Percentiles rank a stretch among this genome's conserved stretches.
Evolutionary conservation across 1,140 invertebrate species (phyloP).

Genomic region (Steinernema khuongi): DNA sequence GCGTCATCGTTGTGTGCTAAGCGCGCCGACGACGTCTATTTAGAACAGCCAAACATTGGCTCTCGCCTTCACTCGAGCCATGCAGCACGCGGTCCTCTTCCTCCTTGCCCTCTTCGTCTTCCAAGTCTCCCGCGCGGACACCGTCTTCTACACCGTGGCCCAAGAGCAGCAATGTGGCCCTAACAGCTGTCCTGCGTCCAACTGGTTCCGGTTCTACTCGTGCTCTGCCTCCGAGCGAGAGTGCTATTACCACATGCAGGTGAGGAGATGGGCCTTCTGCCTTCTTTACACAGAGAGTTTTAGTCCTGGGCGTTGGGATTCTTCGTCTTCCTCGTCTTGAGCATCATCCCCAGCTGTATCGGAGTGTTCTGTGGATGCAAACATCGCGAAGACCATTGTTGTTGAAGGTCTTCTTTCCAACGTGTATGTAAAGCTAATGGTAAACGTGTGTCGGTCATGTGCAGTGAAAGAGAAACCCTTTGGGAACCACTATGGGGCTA

Average conservation of each 20-base stretch:
- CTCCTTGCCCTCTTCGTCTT: neutral
- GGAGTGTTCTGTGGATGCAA: neutral
- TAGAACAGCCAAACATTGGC: neutral
- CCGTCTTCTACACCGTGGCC: neutral
- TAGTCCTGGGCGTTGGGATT: neutral
- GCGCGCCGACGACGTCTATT: neutral
- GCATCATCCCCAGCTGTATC: neutral
- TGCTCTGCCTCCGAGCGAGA: neutral
- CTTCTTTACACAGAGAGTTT: neutral
- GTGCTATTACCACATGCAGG: conserved; percentile 3
- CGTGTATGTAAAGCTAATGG: no score
- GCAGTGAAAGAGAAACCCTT: no score
- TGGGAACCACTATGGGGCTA: no score
- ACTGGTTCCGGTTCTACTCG: neutral
- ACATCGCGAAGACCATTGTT: neutral
- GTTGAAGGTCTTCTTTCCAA: no score
- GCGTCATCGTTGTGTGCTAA: neutral
- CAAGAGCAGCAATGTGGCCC: neutral
- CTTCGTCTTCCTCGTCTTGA: neutral
- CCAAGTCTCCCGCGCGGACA: neutral
- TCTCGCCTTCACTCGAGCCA: neutral
- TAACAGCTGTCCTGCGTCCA: neutral
- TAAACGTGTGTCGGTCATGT: no score
- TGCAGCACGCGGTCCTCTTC: neutral
- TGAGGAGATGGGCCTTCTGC: neutral